Base-by-base conservation (phyloP, 23 tunicate species). In the Ascidia mentula region DNA sequence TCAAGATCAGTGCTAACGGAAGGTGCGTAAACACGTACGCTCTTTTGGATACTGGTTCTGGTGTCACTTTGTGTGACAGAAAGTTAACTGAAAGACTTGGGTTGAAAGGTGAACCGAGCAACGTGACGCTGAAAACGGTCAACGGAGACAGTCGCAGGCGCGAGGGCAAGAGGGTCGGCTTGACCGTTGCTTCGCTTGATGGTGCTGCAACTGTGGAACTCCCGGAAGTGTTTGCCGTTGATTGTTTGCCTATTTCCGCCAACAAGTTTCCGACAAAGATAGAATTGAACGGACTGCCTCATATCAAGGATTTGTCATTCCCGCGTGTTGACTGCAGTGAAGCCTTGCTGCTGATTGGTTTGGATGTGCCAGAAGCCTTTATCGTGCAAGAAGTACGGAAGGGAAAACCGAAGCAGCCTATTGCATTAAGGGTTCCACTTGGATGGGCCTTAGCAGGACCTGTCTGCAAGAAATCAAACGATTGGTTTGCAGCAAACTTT, bases 111-210 rank as follows among this genome's bases (percentile, higher is more conserved):
- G 65, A 53, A 53, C 13, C 65, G 7, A 53, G 65, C 65, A 53
- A 53, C 65, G 65, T 53, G 65, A 9, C 12, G 65, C 65, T 53
- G 7, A 53, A 53, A 53, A 53, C 65, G 65, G 13, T 53, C 65
- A 53, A 53, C 65, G 65, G 65, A 9, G 65, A 53, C 65, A 53
- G 65, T 53, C 65, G 65, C 65, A 53, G 65, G 65, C 65, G 65
- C 65, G 13, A 53, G 13, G 65, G 65, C 65, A 53, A 53, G 13
- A 53, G 7, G 13, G 65, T 53, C 13, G 13, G 13, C 13, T 53
- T 53, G 13, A 5, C 65, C 13, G 65, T 53, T 53, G 65, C 65
- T 53, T 53, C 65, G 65, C 65, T 53, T 9, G 65, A 53, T 53
- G 65, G 65, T 9, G 7, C 65, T 9, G 13, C 65, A 53, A 53